Evolutionary conservation across 2,888 invertebrate genomes (phyloP).

Genomic region (Neocrepidodera transversa): DNA sequence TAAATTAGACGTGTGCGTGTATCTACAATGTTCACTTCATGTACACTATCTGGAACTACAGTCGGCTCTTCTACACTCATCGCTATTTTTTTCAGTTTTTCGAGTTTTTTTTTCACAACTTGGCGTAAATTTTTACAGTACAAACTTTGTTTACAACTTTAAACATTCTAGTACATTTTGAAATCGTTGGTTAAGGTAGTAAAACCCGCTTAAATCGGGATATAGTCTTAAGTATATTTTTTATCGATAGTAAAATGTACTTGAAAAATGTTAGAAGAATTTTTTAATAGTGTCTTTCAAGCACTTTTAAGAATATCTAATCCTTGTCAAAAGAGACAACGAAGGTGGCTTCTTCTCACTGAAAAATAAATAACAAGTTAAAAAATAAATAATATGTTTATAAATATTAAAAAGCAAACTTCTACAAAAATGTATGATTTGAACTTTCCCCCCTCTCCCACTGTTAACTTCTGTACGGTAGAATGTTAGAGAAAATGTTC

Average conservation of each 20-base stretch:
- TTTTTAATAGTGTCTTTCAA: slow-evolving; percentile 37
- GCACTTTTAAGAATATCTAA: slow-evolving; percentile 34
- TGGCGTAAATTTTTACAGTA: slow-evolving; percentile 33
- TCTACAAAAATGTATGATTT: too few relatives aligned
- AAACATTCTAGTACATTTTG: slow-evolving; percentile 40
- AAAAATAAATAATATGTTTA: neutral
- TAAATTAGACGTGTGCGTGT: slow-evolving; percentile 54
- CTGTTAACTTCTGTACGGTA: too few relatives aligned
- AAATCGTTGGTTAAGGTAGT: slow-evolving; percentile 41
- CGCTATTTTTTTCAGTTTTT: slow-evolving; percentile 34
- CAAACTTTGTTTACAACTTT: slow-evolving; percentile 39
- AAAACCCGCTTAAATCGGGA: slow-evolving; percentile 43
- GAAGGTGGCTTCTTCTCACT: slow-evolving; percentile 46
- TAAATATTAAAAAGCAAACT: too few relatives aligned
- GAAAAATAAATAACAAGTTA: slow-evolving; percentile 36
- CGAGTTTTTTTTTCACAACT: slow-evolving; percentile 31
- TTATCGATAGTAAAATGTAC: slow-evolving; percentile 32
- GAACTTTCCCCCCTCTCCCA: too few relatives aligned
- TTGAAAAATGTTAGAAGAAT: slow-evolving; percentile 48
- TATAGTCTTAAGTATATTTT: slow-evolving; percentile 57
- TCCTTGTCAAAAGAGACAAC: slow-evolving; percentile 39
- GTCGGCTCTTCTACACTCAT: slow-evolving; percentile 35
- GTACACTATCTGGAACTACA: slow-evolving; percentile 43
- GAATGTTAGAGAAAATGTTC: too few relatives aligned
- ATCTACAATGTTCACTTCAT: slow-evolving; percentile 53